Conservation (phyloP, 2,113 vertebrate genomes). For the Cyanistes caeruleus region DNA sequence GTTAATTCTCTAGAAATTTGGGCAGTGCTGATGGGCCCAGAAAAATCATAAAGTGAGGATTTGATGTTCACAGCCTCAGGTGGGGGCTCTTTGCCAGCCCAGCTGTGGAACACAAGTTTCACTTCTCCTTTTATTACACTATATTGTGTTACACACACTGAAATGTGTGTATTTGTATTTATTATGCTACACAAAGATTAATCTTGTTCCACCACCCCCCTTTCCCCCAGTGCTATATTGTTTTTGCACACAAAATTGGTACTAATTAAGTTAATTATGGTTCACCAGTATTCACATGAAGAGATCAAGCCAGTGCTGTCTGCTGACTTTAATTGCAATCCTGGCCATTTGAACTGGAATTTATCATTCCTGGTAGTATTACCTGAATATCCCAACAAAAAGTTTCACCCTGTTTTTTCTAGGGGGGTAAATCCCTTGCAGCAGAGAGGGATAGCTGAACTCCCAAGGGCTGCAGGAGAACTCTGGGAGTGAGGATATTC, state of each 20-base stretch:
- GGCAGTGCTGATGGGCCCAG: not conserved
- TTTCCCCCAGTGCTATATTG: too few species aligned
- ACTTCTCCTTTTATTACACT: not conserved
- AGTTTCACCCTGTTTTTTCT: not conserved
- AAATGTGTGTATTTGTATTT: not conserved
- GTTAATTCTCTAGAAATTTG: not conserved
- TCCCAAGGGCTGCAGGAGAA: not conserved
- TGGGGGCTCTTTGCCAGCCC: not conserved
- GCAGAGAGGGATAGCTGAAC: not conserved
- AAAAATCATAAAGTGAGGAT: not conserved
- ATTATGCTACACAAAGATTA: not conserved
- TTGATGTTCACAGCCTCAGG: not conserved
- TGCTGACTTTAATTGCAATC: not conserved
- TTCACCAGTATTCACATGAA: not conserved
- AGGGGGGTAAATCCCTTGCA: not conserved
- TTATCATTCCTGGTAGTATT: not conserved
- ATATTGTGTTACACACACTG: not conserved
- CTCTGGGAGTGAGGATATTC: not conserved
- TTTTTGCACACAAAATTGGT: not conserved
- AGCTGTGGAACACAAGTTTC: not conserved
- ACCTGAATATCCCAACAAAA: not conserved
- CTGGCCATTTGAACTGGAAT: not conserved
- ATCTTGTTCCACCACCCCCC: rapidly evolving
- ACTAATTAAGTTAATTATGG: not conserved
- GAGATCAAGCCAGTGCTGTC: not conserved